Evolutionary conservation across 1,140 invertebrate species (phyloP), one percentile per base, ranked within the genome.

Genomic region (Drosophila lacertosa): DNA sequence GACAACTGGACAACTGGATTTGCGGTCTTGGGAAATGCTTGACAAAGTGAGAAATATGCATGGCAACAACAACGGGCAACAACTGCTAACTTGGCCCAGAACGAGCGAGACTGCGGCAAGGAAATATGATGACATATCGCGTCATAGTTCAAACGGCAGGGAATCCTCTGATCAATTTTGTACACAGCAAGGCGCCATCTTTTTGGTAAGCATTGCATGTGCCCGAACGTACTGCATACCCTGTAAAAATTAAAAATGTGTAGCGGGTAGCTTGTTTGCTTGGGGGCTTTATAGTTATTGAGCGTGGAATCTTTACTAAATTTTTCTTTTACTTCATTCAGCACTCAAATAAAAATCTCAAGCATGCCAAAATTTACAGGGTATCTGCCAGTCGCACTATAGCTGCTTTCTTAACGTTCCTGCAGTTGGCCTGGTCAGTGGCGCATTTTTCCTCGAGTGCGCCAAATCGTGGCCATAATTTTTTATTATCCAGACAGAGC

Each of bases 71-170:
- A 70, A 11, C 66, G 29, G 29, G 47, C 20, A 57, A 45, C 50
- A 57, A 60, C 66, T 54, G 26, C 7, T 13, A 22, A 60, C 22
- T 45, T 44, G 32, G 29, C 37, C 13, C 48, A 44, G 20, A 37
- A 24, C 26, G 42, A 29, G 24, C 57, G 44, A 20, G 33, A 71
- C 51, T 88, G 77, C 74, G 78, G 66, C 62, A 18, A 88, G 69
- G 54, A 91, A 91, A 91, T 91, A 91, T 91, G 89, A 91, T 91
- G 89, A 91, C 89, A 91, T 91, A 91, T 91, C 89, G 89, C 89
- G 89, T 91, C 89, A 91, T 91, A 91, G 89, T 91, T 91, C 89
- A 91, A 91, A 89, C 89, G 89, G 89, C 89, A 91, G 89, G 89
- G 89, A 91, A 78, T 91, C 90, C 89, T 77, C 83, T 90, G 89